phyloP scores from a whole-genome alignment of 2,888 invertebrate species.

The Parnassius mnemosyne region DNA sequence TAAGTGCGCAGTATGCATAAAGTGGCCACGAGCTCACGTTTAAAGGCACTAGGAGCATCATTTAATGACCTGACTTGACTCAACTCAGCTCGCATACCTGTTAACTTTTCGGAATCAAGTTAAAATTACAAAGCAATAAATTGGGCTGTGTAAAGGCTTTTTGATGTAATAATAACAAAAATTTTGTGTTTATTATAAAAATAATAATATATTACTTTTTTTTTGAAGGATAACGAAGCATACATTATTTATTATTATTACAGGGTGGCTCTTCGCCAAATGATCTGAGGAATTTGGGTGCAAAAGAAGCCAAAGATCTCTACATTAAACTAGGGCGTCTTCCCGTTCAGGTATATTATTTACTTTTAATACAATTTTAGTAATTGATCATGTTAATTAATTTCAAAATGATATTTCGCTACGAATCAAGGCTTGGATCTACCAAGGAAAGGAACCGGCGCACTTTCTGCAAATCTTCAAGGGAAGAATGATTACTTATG shows the following conservation, averaged over 20 bases:
- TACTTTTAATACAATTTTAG: constrained; percentile 13
- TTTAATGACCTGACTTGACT: no score
- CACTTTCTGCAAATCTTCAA: constrained; percentile 95
- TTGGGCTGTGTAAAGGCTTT: no score
- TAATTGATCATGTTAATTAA: not conserved
- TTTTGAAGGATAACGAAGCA: not conserved
- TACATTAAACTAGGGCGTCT: constrained; percentile 72
- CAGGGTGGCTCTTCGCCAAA: constrained; percentile 88
- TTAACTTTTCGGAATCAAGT: no score
- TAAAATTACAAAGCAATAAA: no score
- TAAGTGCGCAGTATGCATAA: no score
- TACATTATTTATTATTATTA: constrained; percentile 33
- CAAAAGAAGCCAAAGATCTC: constrained; percentile 81
- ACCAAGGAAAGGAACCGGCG: constrained; percentile 94
- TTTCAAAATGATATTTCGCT: not conserved
- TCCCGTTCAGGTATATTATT: constrained; percentile 68
- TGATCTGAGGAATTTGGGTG: constrained; percentile 87
- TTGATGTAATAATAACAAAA: no score
- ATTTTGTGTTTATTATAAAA: no score
- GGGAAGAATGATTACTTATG: constrained; percentile 89
- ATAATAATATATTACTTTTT: not conserved
- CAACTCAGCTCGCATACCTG: no score
- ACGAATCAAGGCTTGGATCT: constrained; percentile 83
- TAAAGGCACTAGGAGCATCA: no score
- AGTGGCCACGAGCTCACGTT: no score